Conservation (phyloP, 2,888 invertebrate genomes). For the Scaptomyza caliginosa region DNA sequence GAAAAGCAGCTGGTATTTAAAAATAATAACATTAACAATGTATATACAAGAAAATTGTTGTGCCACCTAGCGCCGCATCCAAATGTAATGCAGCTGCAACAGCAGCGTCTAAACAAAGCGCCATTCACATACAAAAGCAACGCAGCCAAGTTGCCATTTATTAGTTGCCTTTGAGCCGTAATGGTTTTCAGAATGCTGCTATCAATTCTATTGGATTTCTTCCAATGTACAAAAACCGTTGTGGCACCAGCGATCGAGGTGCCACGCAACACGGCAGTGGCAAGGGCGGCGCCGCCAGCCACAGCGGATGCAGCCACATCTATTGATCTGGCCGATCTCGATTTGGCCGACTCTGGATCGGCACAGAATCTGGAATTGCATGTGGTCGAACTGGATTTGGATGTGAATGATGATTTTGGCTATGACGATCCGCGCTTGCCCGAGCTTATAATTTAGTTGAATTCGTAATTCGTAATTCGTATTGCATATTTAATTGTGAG, state of each 20-base stretch:
- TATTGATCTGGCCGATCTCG: neutral
- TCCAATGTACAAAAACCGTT: constrained; percentile 33
- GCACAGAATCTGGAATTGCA: constrained; percentile 16
- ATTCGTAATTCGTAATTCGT: neutral
- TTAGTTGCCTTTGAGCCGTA: constrained; percentile 19
- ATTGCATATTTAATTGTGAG: constrained; percentile 25
- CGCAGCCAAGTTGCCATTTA: neutral
- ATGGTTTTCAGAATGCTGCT: constrained; percentile 47
- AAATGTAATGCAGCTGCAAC: neutral
- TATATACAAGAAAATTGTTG: neutral
- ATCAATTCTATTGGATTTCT: constrained; percentile 43
- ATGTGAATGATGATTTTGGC: constrained; percentile 32
- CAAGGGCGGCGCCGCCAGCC: neutral
- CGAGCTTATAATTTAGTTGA: constrained; percentile 51
- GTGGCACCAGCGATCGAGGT: neutral
- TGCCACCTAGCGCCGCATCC: neutral
- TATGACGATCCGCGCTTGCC: constrained; percentile 65
- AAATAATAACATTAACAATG: no score
- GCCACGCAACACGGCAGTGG: neutral
- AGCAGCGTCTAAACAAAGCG: constrained; percentile 11
- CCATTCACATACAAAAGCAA: constrained; percentile 21
- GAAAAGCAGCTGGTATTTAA: constrained; percentile 35
- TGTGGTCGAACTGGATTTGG: neutral
- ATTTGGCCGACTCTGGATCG: constrained; percentile 8
- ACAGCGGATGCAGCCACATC: neutral